phyloP scores from a whole-genome alignment of 2,888 invertebrate species.

The Aleiodes leptofemur region DNA sequence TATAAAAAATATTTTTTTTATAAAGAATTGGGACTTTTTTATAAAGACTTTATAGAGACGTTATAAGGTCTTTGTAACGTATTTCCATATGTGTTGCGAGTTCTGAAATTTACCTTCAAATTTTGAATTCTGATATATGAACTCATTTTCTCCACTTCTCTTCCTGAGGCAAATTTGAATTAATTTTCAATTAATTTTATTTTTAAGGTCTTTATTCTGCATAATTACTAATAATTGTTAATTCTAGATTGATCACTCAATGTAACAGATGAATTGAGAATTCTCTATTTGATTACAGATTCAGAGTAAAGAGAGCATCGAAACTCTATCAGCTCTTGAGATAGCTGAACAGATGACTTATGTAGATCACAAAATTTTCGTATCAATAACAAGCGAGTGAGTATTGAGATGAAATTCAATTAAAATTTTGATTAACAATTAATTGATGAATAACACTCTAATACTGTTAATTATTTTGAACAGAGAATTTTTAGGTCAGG shows the following conservation, averaged over 20 bases:
- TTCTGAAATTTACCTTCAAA: no score
- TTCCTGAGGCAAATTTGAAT: no score
- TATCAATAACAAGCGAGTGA: constrained; percentile 92
- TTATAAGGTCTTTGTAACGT: no score
- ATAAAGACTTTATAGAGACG: no score
- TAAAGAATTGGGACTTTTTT: no score
- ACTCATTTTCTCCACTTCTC: no score
- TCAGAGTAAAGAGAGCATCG: constrained; percentile 88
- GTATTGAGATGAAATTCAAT: constrained; percentile 71
- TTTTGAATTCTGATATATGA: no score
- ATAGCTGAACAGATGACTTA: constrained; percentile 96
- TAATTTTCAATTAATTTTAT: no score
- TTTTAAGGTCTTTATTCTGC: no score
- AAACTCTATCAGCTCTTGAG: constrained; percentile 90
- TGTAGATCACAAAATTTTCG: constrained; percentile 93
- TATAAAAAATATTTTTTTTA: no score
- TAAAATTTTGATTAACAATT: constrained; percentile 16
- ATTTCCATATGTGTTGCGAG: no score
- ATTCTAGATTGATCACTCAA: neutral
- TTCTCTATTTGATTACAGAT: constrained; percentile 77
- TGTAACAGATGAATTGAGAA: constrained; percentile 15
- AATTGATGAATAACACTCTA: neutral
- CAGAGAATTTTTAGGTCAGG: constrained; percentile 90
- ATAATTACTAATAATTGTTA: neutral
- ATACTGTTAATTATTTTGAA: constrained; percentile 13